Base-by-base conservation (phyloP, 2,888 invertebrate species). In the Dryomyza anilis region DNA sequence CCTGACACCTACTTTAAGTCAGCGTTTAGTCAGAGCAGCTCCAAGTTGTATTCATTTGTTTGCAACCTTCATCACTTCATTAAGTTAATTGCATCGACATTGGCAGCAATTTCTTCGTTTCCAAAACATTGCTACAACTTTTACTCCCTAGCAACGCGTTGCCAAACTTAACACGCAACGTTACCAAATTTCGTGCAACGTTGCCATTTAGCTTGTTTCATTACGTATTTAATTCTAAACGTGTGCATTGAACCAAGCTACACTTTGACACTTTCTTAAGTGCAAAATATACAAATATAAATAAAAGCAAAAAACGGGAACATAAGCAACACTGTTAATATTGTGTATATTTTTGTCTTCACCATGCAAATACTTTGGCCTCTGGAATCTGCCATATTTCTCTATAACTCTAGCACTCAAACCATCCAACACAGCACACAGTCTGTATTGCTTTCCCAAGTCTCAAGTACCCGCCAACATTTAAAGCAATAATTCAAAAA, bases 11-110 rank as follows among this genome's bases (percentile, higher is more conserved):
- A 23, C 50, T 25, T 25, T 14, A 8, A 50, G 14, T 50, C 25
- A 8, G 50, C 14, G 8, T 25, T n/a, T 14, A n/a, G 27, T 25
- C 25, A 10, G 27, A 30, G 30, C 10, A 19, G 12, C 33, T 21
- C 30, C 36, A 19, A 16, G 25, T 23, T 36, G 39, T 36, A 14
- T 23, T 7, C 23, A 16, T 14, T 10, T n/a, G n/a, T 29, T 8
- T n/a, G 23, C 16, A 21, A 43, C 27, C 46, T n/a, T 59, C 59
- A 48, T 29, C 59, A 59, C 59, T 59, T 59, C 59, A 59, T 59
- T 59, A 59, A 46, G 59, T 33, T 59, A 59, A 59, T 59, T 59
- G 59, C 59, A 23, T 48, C 23, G 23, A 30, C 59, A 33, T 59
- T 21, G 23, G 59, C 59, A 59, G 48, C 59, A 30, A 46, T 46